Evolutionary conservation across 2,113 vertebrate species (phyloP), one percentile per base, ranked within the genome.

Genomic region (Hyla sarda): DNA sequence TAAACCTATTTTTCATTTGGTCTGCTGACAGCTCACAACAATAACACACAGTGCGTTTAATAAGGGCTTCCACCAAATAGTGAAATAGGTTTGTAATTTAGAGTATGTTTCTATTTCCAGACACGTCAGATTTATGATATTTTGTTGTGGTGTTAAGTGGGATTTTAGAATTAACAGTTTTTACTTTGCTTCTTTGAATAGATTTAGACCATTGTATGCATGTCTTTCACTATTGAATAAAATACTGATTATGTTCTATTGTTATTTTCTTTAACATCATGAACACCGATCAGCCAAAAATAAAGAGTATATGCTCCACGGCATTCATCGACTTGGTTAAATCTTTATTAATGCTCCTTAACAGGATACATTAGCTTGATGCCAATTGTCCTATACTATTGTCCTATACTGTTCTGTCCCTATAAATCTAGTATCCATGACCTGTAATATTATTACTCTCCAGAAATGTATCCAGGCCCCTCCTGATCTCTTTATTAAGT

Each of bases 1-100:
- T 97, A 98, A 97, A 99, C 96, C 96, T 98, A 97, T 97, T 99
- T 98, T 97, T 97, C 98, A 98, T 98, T 98, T 96, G 96, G 96
- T 96, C 95, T 96, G 96, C 95, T 98, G 97, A 98, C 97, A 99
- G 96, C 94, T 91, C 56, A 94, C 95, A 95, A 96, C 95, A 96
- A 95, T 95, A 95, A 95, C 92, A 93, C 93, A 79, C 91, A 84
- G 89, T 89, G 91, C 94, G 93, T 96, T 96, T 96, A 96, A 95
- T 93, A 91, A 94, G 93, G 89, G 93, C 92, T 89, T 94, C 92
- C 93, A 90, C 91, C 94, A 95, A 92, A 94, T 92, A 91, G 90
- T 89, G 89, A 89, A 92, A 94, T 90, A 92, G 92, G 92, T 92
- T 90, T 87, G 91, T 89, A 92, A 92, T 90, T 90, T 90, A 90